These are phyloP conservation scores for Bothrops jararaca DNA, from an alignment of 2,113 vertebrate genomes.

Conservation along the genomic window DNA sequence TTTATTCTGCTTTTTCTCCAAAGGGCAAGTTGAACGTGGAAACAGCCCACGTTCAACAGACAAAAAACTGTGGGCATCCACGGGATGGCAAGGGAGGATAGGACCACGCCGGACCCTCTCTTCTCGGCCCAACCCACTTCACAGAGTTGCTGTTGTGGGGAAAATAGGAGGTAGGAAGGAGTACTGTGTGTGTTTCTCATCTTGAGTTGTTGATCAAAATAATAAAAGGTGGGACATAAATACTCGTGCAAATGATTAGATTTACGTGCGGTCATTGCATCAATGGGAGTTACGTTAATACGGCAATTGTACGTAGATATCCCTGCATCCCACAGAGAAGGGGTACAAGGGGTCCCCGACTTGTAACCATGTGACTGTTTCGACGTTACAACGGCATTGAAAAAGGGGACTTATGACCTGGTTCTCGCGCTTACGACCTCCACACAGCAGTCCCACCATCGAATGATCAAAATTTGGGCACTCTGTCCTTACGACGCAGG, in stretches of 20 bases:
- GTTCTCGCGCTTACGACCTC: background rate
- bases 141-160: background rate
- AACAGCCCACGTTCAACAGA: background rate
- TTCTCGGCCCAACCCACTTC: background rate
- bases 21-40: background rate
- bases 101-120: background rate
- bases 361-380: background rate
- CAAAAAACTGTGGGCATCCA: background rate
- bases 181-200: background rate
- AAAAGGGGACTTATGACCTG: background rate
- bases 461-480: background rate
- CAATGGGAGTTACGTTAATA: background rate
- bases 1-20: background rate
- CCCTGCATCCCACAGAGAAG: background rate
- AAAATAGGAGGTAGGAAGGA: background rate
- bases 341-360: background rate
- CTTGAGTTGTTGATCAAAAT: background rate
- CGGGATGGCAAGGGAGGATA: background rate
- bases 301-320: background rate
- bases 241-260: background rate
- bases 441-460: background rate
- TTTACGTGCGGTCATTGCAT: background rate
- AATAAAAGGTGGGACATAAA: background rate
- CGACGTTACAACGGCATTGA: background rate
- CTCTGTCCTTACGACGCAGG: too few species aligned